These are phyloP conservation scores for Epinotia brunnichana DNA, from an alignment of 2,888 invertebrate species.

Conservation along the genomic window DNA sequence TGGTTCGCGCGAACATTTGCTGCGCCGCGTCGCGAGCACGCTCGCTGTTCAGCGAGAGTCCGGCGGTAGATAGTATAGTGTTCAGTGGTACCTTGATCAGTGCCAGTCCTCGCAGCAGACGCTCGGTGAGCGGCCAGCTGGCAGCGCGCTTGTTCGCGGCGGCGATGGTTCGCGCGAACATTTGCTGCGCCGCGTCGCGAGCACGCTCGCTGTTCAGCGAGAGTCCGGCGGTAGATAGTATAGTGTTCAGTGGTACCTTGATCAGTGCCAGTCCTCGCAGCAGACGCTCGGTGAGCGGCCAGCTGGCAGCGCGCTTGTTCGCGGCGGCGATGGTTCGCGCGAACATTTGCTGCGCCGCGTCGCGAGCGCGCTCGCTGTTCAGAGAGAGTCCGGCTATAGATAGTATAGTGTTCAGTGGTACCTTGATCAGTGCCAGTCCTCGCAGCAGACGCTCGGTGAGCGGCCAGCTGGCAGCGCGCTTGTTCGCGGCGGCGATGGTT, in stretches of 20 bases:
- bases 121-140: slow-evolving; percentile 84
- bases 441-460: slow-evolving; percentile 87
- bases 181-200: too few species aligned
- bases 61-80: slow-evolving; percentile 78
- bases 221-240: slow-evolving; percentile 77
- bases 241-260: slow-evolving; percentile 65
- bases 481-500: too few species aligned
- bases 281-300: slow-evolving; percentile 85
- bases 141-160: too few species aligned
- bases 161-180: too few species aligned
- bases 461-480: slow-evolving; percentile 63
- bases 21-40: slow-evolving; percentile 50
- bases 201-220: slow-evolving; percentile 53
- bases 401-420: neutral
- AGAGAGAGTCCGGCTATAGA: too few species aligned
- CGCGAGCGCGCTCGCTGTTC: too few species aligned
- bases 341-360: too few species aligned
- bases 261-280: slow-evolving; percentile 87
- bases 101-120: slow-evolving; percentile 86
- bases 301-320: slow-evolving; percentile 50
- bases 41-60: slow-evolving; percentile 61
- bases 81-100: slow-evolving; percentile 77
- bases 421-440: slow-evolving; percentile 85
- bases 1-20: slow-evolving; percentile 80
- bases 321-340: too few species aligned